phyloP scores from a whole-genome alignment of 2,888 invertebrate species.

The Callimorpha dominula region DNA sequence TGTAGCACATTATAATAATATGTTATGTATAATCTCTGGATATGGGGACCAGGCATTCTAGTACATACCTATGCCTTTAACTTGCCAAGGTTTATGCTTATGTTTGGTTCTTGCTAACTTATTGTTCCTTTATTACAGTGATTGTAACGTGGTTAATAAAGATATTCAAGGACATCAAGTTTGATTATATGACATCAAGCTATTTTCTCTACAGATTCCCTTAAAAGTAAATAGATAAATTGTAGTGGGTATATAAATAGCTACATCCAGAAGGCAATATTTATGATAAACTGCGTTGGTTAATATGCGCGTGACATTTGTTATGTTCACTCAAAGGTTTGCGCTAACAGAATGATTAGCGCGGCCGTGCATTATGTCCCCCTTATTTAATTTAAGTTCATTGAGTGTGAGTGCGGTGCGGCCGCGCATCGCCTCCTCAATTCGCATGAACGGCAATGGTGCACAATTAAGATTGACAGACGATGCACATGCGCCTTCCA shows the following conservation, averaged over 20 bases:
- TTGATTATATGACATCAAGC: background rate
- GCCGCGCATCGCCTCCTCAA: background rate
- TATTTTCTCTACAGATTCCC: background rate
- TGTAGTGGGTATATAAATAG: background rate
- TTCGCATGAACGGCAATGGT: background rate
- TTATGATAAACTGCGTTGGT: background rate
- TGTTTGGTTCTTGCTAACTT: background rate
- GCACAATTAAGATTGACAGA: conserved; percentile 15
- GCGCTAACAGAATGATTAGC: conserved; percentile 18
- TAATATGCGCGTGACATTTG: conserved; percentile 1
- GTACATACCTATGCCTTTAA: background rate
- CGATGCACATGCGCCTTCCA: background rate
- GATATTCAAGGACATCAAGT: background rate
- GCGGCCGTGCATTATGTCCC: background rate
- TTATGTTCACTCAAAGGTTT: background rate
- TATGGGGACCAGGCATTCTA: background rate
- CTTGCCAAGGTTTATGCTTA: background rate
- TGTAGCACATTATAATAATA: background rate
- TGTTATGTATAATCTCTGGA: background rate
- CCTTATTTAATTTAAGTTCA: conserved; percentile 12
- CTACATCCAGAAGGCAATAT: background rate
- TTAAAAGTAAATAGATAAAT: background rate
- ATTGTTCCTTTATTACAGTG: background rate
- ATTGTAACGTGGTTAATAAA: too few species aligned
- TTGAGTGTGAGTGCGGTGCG: background rate